A percentile compares a stretch with the other conserved stretches of the same genome.
phyloP scores from a whole-genome alignment of 2,113 vertebrate genomes.

The Pseudopipra pipra region DNA sequence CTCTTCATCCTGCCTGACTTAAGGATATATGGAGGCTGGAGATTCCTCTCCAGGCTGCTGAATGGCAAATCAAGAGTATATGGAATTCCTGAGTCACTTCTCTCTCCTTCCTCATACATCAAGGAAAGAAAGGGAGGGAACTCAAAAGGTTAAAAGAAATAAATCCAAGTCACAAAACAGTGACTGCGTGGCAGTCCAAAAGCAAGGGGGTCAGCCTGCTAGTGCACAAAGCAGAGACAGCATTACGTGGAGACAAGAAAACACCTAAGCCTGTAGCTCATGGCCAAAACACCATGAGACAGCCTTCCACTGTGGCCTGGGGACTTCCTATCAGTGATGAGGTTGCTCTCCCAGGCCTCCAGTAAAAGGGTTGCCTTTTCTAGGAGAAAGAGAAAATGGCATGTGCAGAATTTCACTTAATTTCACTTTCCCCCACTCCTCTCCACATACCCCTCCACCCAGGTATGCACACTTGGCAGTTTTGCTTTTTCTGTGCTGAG shows the following conservation, averaged over 20 bases:
- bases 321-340: neutral
- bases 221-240: neutral
- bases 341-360: neutral
- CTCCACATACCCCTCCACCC: neutral
- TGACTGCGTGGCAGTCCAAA: neutral
- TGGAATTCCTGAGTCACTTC: neutral
- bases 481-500: neutral
- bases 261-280: neutral
- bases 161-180: neutral
- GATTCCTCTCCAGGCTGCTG: neutral
- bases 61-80: neutral
- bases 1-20: neutral
- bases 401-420: neutral
- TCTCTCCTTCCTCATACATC: neutral
- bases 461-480: neutral
- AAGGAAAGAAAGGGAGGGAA: neutral
- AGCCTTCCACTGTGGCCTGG: neutral
- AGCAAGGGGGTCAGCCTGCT: neutral
- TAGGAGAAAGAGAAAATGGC: neutral
- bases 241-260: rapidly evolving
- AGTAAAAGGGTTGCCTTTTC: neutral
- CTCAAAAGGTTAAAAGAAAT: neutral
- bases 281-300: neutral
- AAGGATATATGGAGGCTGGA: neutral
- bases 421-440: neutral